Evolutionary conservation across 2,888 invertebrate genomes (phyloP), one percentile per base, ranked within the genome.

Genomic region (Agrypnus murinus): DNA sequence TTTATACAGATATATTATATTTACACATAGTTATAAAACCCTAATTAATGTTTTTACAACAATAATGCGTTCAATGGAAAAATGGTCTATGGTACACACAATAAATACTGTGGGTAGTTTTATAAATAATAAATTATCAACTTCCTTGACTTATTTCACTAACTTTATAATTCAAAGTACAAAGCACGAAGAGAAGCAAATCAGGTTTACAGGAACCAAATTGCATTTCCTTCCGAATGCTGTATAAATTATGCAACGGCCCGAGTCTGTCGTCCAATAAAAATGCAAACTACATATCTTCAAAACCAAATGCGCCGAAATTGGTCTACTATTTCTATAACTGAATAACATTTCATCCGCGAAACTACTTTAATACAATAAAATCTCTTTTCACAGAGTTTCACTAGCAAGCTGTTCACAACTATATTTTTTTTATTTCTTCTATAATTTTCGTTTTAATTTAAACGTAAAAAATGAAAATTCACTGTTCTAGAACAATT

Each of bases 231-330:
- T 62, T 45, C 46, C 34, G 48, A 34, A 48, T 62, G 40, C 46
- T 19, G n/a, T 48, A 46, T 62, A 62, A 62, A 62, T 62, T 62
- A 62, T 62, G 45, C 62, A 62, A 12, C 62, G 59, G 43, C 40
- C 38, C 59, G 43, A 59, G 59, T 12, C 17, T 43, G 59, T 14
- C 55, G 55, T 50, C 55, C 55, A 55, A 55, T 55, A 55, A 55
- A 55, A 55, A 55, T 55, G 55, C 55, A 55, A 55, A 55, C 55
- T 55, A 55, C 55, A 50, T 36, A 19, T 36, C 55, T 50, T 55
- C 55, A 55, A 36, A 55, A 55, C 55, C 55, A 55, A 55, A 55
- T 55, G 55, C 36, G 55, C 55, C 55, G 55, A 36, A 55, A 55
- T 55, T 55, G 55, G 55, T 34, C 38, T 36, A 55, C 32, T 55